Base-by-base conservation (phyloP, 2,113 vertebrate genomes). In the Choloepus hoffmanni region DNA sequence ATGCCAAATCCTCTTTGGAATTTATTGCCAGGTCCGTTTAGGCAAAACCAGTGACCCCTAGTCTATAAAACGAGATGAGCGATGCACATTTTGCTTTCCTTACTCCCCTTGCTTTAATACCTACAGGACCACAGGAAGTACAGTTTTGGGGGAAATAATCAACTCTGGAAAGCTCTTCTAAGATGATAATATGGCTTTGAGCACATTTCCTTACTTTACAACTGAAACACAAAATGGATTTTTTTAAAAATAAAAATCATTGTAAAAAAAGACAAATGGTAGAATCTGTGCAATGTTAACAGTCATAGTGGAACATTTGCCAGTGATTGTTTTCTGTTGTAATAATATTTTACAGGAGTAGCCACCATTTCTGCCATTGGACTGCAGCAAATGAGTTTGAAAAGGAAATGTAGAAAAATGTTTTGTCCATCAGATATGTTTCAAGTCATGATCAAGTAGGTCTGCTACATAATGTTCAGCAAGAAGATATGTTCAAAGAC, bases 391-490 rank as follows among this genome's bases (percentile, higher is more conserved):
- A 11, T 90, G 67, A 76, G 81, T 96, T 30, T 76, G 97, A 92
- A 87, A 96, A 5, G 73, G 87, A 97, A 97, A 13, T 12, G 40
- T 21, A 82, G 88, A 78, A 85, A 83, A 85, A 93, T 82, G 55
- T 88, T 95, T 92, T 97, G 97, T 97, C 97, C 96, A 1, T 85
- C 95, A 89, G 96, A 53, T 81, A 82, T 48, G 96, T 97, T 98
- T 98, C 98, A 98, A 98, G 98, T 98, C 96, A 89, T 89, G 82
- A 89, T 95, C 77, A 97, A 60, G n/a, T 97, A 85, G 95, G 93
- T 95, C 1, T 68, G 93, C 97, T 97, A 96, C 96, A 13, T 92
- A 84, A 95, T 48, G 96, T 97, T 96, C 90, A 97, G 96, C 98
- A 95, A 92, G 76, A 53, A 53, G 8, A 87, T 86, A 79, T 95